These are phyloP conservation scores for Paramormyrops hopkinsi DNA, from an alignment of 2,797 vertebrate genomes.

Conservation along the genomic window DNA sequence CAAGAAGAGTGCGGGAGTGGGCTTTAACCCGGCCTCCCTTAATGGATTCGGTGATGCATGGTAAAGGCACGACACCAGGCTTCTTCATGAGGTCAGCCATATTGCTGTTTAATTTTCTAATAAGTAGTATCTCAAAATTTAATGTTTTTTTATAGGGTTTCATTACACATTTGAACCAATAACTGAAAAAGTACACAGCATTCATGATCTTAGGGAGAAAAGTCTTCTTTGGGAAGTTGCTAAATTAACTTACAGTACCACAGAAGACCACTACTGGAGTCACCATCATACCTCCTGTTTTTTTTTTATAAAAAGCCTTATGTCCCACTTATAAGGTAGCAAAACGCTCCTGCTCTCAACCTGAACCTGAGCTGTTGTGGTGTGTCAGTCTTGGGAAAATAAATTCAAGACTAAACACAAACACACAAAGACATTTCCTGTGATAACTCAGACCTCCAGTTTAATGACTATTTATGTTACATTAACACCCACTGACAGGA, in stretches of 20 bases:
- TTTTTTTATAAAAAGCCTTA: not conserved
- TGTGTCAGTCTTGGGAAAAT: not conserved
- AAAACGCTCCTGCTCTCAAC: too few relatives aligned
- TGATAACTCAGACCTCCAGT: not conserved
- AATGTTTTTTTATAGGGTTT: not conserved
- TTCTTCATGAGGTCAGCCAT: not conserved
- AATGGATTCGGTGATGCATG: not conserved
- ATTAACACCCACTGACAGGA: not conserved
- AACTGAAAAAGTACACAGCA: not conserved
- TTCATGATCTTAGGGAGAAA: not conserved
- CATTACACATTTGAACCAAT: not conserved
- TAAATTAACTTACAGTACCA: not conserved
- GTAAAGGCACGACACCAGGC: not conserved
- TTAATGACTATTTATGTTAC: not conserved
- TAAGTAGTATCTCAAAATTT: slow-evolving; percentile 5
- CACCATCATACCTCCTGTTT: not conserved
- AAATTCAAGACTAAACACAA: not conserved
- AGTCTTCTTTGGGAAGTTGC: not conserved
- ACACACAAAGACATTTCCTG: slow-evolving; percentile 9
- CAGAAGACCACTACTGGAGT: not conserved
- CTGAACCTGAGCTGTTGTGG: not conserved
- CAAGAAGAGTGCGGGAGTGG: not conserved
- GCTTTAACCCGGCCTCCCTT: not conserved
- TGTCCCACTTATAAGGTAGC: not conserved
- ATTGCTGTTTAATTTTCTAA: slow-evolving; percentile 7